Percentiles rank a stretch among this genome's conserved stretches.
Evolutionary conservation across 2,888 invertebrate genomes (phyloP).

Genomic region (Scaptomyza polygonia): DNA sequence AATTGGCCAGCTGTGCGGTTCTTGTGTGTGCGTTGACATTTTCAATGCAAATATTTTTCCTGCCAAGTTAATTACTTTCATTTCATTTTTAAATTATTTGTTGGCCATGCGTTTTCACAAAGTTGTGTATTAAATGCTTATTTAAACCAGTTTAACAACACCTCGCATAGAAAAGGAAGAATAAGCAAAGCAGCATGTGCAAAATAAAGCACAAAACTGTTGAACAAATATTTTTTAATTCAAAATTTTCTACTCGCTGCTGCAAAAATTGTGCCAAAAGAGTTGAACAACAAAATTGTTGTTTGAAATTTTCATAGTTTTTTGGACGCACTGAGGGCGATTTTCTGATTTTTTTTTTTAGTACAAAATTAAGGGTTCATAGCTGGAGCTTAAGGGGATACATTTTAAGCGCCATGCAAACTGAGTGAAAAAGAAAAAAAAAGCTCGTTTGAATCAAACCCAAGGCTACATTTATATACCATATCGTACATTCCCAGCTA

Average conservation of each 20-base stretch:
- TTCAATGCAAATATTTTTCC: conserved; percentile 40
- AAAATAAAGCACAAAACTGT: conserved; percentile 25
- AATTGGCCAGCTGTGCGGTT: conserved; percentile 51
- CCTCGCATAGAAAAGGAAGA: conserved; percentile 2
- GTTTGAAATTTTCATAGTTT: conserved; percentile 24
- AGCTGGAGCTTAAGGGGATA: neutral
- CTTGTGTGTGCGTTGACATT: conserved; percentile 33
- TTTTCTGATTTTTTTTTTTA: neutral
- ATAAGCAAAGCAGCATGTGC: neutral
- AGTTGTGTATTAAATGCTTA: conserved; percentile 7
- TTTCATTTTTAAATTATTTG: conserved; percentile 30
- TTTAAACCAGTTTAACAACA: conserved; percentile 19
- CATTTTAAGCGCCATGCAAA: neutral
- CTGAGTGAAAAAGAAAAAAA: neutral
- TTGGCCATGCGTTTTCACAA: conserved; percentile 1
- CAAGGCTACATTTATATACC: neutral
- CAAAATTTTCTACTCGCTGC: conserved; percentile 29
- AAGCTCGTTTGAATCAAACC: too few species aligned
- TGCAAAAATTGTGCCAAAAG: conserved; percentile 9
- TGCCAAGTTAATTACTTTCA: conserved; percentile 59
- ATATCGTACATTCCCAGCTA: neutral
- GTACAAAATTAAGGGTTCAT: too few species aligned
- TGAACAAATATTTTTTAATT: conserved; percentile 50
- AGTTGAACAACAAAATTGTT: conserved; percentile 20
- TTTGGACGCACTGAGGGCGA: neutral